phyloP scores from a whole-genome alignment of 2,888 invertebrate species.

The Yponomeuta cagnagella region DNA sequence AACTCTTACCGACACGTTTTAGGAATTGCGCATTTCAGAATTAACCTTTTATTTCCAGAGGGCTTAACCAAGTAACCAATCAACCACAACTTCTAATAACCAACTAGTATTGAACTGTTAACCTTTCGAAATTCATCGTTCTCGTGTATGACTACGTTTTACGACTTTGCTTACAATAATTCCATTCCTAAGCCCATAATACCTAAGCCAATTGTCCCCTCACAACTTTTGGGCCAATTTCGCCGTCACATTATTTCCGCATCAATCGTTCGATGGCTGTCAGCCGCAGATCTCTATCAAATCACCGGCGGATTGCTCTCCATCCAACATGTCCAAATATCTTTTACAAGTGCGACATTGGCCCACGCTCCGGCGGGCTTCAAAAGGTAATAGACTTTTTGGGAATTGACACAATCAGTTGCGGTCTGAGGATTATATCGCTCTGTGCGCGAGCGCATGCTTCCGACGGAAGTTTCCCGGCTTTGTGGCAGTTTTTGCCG shows the following conservation, averaged over 20 bases:
- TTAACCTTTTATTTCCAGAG: no score
- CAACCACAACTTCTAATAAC: no score
- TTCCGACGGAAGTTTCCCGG: conserved; percentile 10
- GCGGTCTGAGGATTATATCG: conserved; percentile 2
- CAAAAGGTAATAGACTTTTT: background rate
- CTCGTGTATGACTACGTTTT: no score
- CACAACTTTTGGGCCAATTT: background rate
- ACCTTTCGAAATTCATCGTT: no score
- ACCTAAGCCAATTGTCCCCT: background rate
- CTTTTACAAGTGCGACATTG: background rate
- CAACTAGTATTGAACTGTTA: no score
- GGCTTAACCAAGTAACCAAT: no score
- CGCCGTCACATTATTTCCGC: background rate
- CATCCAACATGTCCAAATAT: conserved; percentile 1
- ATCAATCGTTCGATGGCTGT: background rate
- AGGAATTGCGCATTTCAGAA: no score
- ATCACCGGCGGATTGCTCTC: background rate
- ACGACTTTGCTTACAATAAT: no score
- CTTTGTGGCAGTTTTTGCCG: conserved; percentile 5
- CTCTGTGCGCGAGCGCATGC: background rate
- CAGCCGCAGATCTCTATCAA: background rate
- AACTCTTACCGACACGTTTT: no score
- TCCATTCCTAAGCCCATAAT: no score
- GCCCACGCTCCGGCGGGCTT: background rate
- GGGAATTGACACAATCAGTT: conserved; percentile 1